Percentiles rank a stretch among this genome's conserved stretches.
phyloP scores from a whole-genome alignment of 2,113 vertebrate genomes.

The Porphyrio hochstetteri region DNA sequence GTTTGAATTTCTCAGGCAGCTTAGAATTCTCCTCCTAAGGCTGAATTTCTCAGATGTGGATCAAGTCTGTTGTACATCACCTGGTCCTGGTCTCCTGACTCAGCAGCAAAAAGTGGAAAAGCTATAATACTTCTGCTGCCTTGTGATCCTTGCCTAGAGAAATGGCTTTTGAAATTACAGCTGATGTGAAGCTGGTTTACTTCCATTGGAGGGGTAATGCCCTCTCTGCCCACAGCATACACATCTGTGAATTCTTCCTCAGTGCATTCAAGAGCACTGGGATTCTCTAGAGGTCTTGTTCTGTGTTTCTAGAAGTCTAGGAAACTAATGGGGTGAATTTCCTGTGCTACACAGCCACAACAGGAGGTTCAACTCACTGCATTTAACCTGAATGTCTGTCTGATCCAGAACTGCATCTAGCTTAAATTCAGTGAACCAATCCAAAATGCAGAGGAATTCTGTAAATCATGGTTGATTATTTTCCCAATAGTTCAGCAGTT shows the following conservation, averaged over 20 bases:
- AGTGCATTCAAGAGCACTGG: neutral
- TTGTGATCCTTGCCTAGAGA: neutral
- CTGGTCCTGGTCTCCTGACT: neutral
- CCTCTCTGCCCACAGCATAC: neutral
- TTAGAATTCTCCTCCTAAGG: neutral
- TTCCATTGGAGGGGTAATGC: neutral
- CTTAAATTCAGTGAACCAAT: neutral
- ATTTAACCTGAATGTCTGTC: neutral
- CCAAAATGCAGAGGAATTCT: neutral
- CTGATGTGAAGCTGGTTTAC: neutral
- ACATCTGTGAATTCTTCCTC: neutral
- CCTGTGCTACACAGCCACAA: neutral
- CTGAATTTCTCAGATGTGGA: neutral
- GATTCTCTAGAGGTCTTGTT: neutral
- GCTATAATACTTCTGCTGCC: neutral
- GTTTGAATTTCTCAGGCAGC: neutral
- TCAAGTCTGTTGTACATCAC: neutral
- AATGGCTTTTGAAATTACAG: neutral
- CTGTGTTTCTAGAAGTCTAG: neutral
- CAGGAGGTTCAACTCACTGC: neutral
- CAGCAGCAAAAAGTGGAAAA: neutral
- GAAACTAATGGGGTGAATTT: neutral
- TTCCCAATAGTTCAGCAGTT: neutral
- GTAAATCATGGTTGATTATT: neutral
- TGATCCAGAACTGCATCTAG: neutral